Evolutionary conservation across 1,140 invertebrate genomes (phyloP).

Genomic region (Paramacrobiotus metropolitanus): DNA sequence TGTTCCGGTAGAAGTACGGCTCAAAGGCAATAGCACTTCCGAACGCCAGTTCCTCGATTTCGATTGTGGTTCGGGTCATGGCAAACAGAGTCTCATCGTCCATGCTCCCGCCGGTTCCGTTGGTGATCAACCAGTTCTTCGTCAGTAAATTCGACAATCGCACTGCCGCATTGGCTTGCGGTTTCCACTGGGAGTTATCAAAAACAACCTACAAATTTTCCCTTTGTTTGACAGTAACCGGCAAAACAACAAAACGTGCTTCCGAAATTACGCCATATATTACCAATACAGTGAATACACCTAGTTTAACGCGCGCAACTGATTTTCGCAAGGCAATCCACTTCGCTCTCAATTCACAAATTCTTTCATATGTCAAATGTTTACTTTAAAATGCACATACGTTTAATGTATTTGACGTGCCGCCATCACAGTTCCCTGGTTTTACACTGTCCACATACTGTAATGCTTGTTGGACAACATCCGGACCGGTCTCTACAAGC

Average conservation of each 20-base stretch:
- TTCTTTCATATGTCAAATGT: too few relatives aligned
- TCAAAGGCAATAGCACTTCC: neutral
- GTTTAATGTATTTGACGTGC: neutral
- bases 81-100: neutral
- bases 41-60: neutral
- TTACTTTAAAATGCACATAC: too few relatives aligned
- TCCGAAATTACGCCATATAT: too few relatives aligned
- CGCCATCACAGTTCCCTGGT: neutral
- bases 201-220: neutral
- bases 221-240: too few relatives aligned
- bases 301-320: too few relatives aligned
- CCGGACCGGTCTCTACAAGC: too few relatives aligned
- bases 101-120: neutral
- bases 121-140: neutral
- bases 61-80: neutral
- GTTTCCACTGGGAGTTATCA: neutral
- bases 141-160: neutral
- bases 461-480: neutral
- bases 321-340: too few relatives aligned
- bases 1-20: constrained; percentile 2
- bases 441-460: neutral
- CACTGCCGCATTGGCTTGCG: neutral
- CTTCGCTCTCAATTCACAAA: too few relatives aligned
- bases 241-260: too few relatives aligned
- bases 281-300: too few relatives aligned